A percentile compares a stretch with the other conserved stretches of the same genome.
These are phyloP conservation scores for Serinus canaria DNA, from an alignment of 2,113 vertebrate species.

Conservation along the genomic window DNA sequence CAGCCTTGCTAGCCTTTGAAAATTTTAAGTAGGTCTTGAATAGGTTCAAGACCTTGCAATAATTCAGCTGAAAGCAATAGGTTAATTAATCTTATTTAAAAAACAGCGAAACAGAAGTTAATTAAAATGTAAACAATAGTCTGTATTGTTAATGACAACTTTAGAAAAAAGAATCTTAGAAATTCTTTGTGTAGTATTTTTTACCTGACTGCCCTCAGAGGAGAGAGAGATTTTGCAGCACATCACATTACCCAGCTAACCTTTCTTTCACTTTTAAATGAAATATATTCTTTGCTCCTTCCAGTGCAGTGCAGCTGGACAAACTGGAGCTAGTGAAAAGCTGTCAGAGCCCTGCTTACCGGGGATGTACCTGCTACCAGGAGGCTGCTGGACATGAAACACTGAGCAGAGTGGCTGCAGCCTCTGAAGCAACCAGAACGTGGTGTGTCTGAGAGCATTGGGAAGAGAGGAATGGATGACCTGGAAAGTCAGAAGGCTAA, in stretches of 20 bases:
- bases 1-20: constrained; percentile 63
- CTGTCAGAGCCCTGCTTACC: not conserved
- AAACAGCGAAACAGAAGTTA: constrained; percentile 74
- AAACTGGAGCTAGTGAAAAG: not conserved
- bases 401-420: not conserved
- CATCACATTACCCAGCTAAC: constrained; percentile 55
- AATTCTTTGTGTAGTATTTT: constrained; percentile 71
- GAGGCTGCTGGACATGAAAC: not conserved
- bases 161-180: constrained; percentile 54
- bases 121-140: constrained; percentile 78
- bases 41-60: constrained; percentile 53
- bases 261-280: constrained; percentile 48
- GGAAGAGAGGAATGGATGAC: not conserved
- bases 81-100: constrained; percentile 73
- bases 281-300: constrained; percentile 55
- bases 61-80: constrained; percentile 63
- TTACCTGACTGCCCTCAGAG: constrained; percentile 46
- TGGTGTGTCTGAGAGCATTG: not conserved
- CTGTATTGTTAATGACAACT: constrained; percentile 61
- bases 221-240: constrained; percentile 12
- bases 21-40: constrained; percentile 56
- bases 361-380: not conserved
- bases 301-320: constrained; percentile 1
- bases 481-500: not conserved
- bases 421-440: not conserved